These are phyloP conservation scores for Cettia cetti DNA, from an alignment of 2,113 vertebrate genomes.

Conservation along the genomic window DNA sequence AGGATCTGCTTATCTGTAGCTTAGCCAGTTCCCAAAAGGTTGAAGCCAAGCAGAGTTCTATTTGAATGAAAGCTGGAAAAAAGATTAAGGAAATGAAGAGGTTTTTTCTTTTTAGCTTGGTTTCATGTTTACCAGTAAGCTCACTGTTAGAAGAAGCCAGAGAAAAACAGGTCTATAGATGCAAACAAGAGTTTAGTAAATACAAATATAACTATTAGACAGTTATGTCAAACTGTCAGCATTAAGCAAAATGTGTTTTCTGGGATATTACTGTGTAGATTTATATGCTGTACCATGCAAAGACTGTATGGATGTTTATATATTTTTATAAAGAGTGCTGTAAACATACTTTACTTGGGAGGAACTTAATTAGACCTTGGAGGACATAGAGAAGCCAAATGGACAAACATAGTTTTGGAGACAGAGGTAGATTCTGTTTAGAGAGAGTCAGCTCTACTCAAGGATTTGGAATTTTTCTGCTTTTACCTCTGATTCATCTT, in stretches of 20 bases:
- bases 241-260: background rate
- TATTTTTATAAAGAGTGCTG: background rate
- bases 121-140: background rate
- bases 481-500: background rate
- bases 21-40: background rate
- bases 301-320: background rate
- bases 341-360: background rate
- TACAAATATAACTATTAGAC: background rate
- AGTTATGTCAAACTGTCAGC: background rate
- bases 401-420: background rate
- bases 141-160: background rate
- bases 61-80: constrained; percentile 29
- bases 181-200: background rate
- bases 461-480: background rate
- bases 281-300: background rate
- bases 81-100: background rate
- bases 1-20: constrained; percentile 18
- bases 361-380: background rate
- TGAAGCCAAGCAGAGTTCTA: background rate
- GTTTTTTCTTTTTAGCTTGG: background rate
- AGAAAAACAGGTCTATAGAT: background rate
- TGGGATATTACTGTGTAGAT: background rate
- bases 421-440: fast-evolving
- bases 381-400: background rate
- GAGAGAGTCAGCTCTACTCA: background rate